phyloP scores from a whole-genome alignment of 2,113 vertebrate genomes.

The Pedetes capensis region DNA sequence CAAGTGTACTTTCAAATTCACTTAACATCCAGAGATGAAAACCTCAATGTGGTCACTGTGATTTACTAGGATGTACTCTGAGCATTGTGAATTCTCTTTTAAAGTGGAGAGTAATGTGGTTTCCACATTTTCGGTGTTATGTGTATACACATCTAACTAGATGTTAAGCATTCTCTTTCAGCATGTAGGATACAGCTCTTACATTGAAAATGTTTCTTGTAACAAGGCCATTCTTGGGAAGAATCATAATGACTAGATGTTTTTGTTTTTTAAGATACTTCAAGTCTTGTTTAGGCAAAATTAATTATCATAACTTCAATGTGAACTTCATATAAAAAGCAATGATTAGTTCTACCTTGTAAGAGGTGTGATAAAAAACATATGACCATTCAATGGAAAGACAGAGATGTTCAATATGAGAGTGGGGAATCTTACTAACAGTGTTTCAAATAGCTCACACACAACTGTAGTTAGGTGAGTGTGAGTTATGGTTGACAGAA shows the following conservation, averaged over 20 bases:
- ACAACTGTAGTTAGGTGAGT: too few relatives aligned
- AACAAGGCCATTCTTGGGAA: background rate
- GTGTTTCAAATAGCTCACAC: too few relatives aligned
- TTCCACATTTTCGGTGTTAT: background rate
- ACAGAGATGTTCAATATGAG: too few relatives aligned
- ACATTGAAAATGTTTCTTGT: background rate
- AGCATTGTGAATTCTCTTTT: background rate
- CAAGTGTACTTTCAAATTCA: background rate
- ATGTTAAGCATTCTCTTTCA: background rate
- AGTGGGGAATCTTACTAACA: too few relatives aligned
- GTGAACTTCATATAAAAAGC: background rate
- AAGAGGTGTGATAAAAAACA: too few relatives aligned
- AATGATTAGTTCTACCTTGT: background rate
- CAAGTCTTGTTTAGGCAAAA: background rate
- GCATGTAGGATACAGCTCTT: background rate
- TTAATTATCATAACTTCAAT: background rate
- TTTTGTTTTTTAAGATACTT: background rate
- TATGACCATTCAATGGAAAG: too few relatives aligned
- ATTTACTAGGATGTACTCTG: background rate
- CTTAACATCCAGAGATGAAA: background rate
- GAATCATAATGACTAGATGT: background rate
- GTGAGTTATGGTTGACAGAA: background rate
- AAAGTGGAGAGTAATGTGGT: background rate
- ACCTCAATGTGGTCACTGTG: background rate
- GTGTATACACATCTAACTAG: background rate